Evolutionary conservation across 2,888 invertebrate genomes (phyloP).

Genomic region (Parascotia fuliginaria): DNA sequence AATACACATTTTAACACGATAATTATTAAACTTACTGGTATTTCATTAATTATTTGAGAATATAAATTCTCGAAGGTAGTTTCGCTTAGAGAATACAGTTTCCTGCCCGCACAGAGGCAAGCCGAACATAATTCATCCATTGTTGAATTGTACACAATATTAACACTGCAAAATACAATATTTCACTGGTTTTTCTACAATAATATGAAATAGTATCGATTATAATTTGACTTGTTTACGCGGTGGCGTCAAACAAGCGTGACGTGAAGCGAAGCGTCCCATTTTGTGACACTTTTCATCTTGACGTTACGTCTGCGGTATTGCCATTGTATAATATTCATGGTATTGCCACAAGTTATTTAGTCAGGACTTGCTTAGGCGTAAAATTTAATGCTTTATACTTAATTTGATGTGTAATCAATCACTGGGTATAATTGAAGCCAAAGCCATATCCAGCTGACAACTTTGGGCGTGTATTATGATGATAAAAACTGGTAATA

Average conservation of each 20-base stretch:
- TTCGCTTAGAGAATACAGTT: conserved; percentile 58
- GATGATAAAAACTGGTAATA: no score
- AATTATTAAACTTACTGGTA: conserved; percentile 53
- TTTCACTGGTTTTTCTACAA: not conserved
- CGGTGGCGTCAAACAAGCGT: conserved; percentile 1
- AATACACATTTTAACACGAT: not conserved
- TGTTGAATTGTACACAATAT: conserved; percentile 49
- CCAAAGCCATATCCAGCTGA: no score
- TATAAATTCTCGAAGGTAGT: conserved; percentile 61
- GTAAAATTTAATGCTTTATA: no score
- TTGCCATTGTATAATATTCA: no score
- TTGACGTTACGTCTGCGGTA: not conserved
- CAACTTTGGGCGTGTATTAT: no score
- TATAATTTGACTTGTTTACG: conserved; percentile 5
- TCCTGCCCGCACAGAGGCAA: conserved; percentile 66
- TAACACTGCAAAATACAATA: not conserved
- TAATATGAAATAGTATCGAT: not conserved
- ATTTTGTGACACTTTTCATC: not conserved
- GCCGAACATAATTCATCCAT: conserved; percentile 75
- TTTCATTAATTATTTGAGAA: conserved; percentile 72
- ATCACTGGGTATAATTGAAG: no score
- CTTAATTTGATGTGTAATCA: no score
- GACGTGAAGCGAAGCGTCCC: not conserved
- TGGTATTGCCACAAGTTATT: no score
- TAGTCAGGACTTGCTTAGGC: no score